Evolutionary conservation across 2,888 invertebrate genomes (phyloP).

Genomic region (Calliopum simillimum): DNA sequence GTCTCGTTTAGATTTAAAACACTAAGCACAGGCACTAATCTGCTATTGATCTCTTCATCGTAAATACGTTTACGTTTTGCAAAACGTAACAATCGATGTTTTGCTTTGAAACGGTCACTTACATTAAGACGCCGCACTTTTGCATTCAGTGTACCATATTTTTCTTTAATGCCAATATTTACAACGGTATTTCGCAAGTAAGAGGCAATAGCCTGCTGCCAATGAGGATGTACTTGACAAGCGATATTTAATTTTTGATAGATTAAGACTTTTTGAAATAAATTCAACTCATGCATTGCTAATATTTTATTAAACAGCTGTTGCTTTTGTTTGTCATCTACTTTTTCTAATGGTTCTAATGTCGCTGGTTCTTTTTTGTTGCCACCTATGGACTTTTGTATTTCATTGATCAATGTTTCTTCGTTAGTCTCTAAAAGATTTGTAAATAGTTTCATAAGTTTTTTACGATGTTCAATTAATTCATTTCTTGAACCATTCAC

Average conservation of each 20-base stretch:
- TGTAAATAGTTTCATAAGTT: slow-evolving; percentile 55
- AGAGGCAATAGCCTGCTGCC: slow-evolving; percentile 46
- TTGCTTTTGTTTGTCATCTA: slow-evolving; percentile 48
- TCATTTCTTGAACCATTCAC: slow-evolving; percentile 50
- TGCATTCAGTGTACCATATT: slow-evolving; percentile 39
- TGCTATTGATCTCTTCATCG: slow-evolving; percentile 47
- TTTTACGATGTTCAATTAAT: slow-evolving; percentile 53
- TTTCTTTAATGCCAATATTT: slow-evolving; percentile 31
- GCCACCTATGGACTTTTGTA: slow-evolving; percentile 44
- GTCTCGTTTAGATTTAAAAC: slow-evolving; percentile 52
- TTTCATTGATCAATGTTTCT: slow-evolving; percentile 51
- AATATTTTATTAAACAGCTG: slow-evolving; percentile 54
- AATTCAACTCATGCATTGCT: slow-evolving; percentile 58
- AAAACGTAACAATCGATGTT: slow-evolving; percentile 54
- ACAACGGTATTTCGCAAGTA: slow-evolving; percentile 51
- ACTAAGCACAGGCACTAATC: slow-evolving; percentile 57
- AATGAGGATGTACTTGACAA: slow-evolving; percentile 52
- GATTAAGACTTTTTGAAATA: slow-evolving; percentile 63
- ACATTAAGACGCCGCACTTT: slow-evolving; percentile 52
- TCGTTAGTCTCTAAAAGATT: slow-evolving; percentile 58
- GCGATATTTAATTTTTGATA: slow-evolving; percentile 59
- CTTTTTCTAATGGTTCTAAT: slow-evolving; percentile 16
- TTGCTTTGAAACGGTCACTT: slow-evolving; percentile 61
- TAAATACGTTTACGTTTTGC: slow-evolving; percentile 45
- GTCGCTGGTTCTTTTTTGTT: slow-evolving; percentile 35